Evolutionary conservation across 2,113 vertebrate species (phyloP), one percentile per base, ranked within the genome.

Genomic region (Melanostigma gelatinosum): DNA sequence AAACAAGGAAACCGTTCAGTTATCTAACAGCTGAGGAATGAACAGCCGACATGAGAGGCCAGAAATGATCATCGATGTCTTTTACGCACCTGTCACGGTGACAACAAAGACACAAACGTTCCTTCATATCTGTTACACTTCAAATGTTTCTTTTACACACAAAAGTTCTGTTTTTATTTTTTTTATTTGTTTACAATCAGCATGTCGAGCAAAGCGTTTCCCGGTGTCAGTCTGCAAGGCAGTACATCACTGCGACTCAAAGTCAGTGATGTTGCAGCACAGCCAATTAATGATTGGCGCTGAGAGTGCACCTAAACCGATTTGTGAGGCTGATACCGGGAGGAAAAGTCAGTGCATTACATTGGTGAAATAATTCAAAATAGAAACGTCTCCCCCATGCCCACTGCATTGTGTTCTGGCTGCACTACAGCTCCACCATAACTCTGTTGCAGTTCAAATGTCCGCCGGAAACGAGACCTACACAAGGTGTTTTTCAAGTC

Each of bases 1-100:
- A 64, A 65, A 83, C 57, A 57, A 80, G 73, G 44, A 80, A 68
- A 22, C 15, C 27, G 16, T 72, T 83, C 50, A 80, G 12, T 34
- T 42, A 12, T 72, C 20, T 42, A 52, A 12, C 46, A 36, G n/a
- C 16, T 24, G 82, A 75, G 50, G 46, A 72, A 70, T 71, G 4
- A 72, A 20, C 38, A 55, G 61, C 62, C 54, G 58, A 34, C 24
- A 40, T 8, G 11, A 38, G 50, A 68, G 32, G 78, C 22, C 34
- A 69, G 48, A 55, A 44, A 58, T 75, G 24, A 66, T 75, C 24
- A 61, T 2, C 38, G 11, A 40, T 50, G 58, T 40, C 16, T 65
- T 64, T 36, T 10, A 50, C 62, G 65, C 34, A 57, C 29, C 48
- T 40, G 36, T 50, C 61, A 16, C 15, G 52, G 34, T 66, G 42